Conservation (phyloP, 2,113 vertebrate genomes). For the Nannobrachium achirus region DNA sequence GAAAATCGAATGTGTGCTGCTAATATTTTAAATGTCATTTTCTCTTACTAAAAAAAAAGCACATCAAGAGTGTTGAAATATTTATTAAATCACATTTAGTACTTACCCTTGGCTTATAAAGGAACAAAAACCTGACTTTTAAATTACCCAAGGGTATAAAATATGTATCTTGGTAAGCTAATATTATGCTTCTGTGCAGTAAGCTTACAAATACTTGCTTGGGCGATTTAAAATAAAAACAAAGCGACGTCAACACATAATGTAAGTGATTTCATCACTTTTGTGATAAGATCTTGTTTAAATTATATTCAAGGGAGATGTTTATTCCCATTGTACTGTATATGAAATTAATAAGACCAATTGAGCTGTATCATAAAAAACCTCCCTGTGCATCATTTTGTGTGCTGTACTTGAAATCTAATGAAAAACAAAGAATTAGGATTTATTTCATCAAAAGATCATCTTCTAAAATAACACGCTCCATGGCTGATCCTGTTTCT, state of each 20-base stretch:
- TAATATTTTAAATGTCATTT: too few species aligned
- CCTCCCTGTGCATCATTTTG: too few species aligned
- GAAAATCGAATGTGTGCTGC: not conserved
- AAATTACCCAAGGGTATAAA: constrained; percentile 13
- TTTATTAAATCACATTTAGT: constrained; percentile 2
- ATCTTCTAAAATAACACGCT: constrained; percentile 27
- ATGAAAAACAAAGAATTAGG: constrained; percentile 46
- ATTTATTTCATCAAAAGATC: constrained; percentile 31
- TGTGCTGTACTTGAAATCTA: too few species aligned
- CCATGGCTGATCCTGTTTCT: constrained; percentile 15
- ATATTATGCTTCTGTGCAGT: not conserved
- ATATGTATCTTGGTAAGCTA: constrained; percentile 17
- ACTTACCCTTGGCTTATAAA: constrained; percentile 6
- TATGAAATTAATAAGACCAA: too few species aligned
- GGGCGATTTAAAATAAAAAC: too few species aligned
- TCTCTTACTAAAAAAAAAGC: constrained; percentile 13
- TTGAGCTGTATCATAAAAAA: too few species aligned
- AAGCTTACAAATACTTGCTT: too few species aligned
- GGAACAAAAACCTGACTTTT: not conserved
- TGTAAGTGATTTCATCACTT: too few species aligned
- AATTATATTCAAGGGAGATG: too few species aligned
- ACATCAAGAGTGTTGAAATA: constrained; percentile 6
- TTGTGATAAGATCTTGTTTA: too few species aligned
- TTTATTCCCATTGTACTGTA: too few species aligned
- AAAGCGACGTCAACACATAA: too few species aligned